Conservation (phyloP, 2,113 vertebrate species). For the Falcunculus frontatus region DNA sequence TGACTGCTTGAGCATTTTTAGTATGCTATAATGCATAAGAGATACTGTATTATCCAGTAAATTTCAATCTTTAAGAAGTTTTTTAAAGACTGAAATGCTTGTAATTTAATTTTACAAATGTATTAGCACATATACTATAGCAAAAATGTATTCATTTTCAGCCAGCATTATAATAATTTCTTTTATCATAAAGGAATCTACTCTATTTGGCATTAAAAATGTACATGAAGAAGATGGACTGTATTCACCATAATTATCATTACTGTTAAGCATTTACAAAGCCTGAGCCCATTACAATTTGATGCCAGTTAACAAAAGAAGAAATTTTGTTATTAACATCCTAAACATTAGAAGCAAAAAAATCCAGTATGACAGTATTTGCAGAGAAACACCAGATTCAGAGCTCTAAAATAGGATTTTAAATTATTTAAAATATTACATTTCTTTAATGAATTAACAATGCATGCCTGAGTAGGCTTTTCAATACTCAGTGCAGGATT, state of each 20-base stretch:
- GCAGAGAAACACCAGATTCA: slow-evolving; percentile 2
- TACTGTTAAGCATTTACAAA: slow-evolving; percentile 45
- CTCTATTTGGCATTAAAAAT: slow-evolving; percentile 31
- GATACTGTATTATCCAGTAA: slow-evolving; percentile 10
- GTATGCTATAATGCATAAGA: neutral
- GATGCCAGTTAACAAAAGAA: slow-evolving; percentile 10
- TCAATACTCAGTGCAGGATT: neutral
- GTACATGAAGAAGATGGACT: slow-evolving; percentile 32
- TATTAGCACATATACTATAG: neutral
- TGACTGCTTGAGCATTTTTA: slow-evolving; percentile 16
- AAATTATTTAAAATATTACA: slow-evolving; percentile 43
- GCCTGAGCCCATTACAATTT: slow-evolving; percentile 1
- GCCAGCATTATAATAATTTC: slow-evolving; percentile 34
- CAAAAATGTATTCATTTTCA: slow-evolving; percentile 45
- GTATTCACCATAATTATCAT: slow-evolving; percentile 27
- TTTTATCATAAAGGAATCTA: slow-evolving; percentile 45
- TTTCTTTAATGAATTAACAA: slow-evolving; percentile 50
- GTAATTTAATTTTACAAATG: slow-evolving; percentile 52
- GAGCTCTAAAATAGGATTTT: neutral
- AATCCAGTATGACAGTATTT: neutral
- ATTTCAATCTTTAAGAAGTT: slow-evolving; percentile 41
- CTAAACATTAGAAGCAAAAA: slow-evolving; percentile 10
- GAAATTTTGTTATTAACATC: slow-evolving; percentile 34
- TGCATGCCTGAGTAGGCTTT: neutral
- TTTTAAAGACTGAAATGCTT: slow-evolving; percentile 30